A percentile compares a stretch with the other conserved stretches of the same genome.
Evolutionary conservation across 2,797 vertebrate genomes (phyloP).

Genomic region (Lacerta viridis): DNA sequence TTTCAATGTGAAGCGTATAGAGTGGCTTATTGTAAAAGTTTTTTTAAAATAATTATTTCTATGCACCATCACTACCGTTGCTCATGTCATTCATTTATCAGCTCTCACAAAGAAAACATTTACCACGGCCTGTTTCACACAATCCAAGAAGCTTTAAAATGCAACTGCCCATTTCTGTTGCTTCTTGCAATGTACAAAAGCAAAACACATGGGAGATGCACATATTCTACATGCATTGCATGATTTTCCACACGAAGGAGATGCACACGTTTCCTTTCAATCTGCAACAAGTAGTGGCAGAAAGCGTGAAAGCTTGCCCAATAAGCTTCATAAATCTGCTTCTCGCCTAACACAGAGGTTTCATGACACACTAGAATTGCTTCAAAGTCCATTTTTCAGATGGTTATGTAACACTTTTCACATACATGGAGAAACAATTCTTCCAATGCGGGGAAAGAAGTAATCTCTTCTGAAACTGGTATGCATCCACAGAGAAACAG

Average conservation of each 20-base stretch:
- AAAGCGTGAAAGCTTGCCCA: background rate
- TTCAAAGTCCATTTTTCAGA: background rate
- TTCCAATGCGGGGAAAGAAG: background rate
- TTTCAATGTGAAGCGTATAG: background rate
- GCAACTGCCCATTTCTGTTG: background rate
- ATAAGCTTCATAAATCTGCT: background rate
- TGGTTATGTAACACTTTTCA: background rate
- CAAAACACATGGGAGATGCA: background rate
- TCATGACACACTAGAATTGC: background rate
- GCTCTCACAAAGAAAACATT: background rate
- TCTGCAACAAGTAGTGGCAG: background rate
- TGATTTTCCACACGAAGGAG: background rate
- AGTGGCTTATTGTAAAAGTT: background rate
- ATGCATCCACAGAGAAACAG: background rate
- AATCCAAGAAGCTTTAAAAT: background rate
- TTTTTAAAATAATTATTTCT: background rate
- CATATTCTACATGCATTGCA: background rate
- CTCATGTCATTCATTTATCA: background rate
- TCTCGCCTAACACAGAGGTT: background rate
- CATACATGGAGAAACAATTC: background rate
- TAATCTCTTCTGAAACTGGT: background rate
- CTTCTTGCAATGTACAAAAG: background rate
- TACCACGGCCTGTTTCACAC: background rate
- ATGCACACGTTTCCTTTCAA: background rate
- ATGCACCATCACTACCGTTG: background rate